Conservation (phyloP, 2,113 vertebrate species). For the Lophochroa leadbeateri region DNA sequence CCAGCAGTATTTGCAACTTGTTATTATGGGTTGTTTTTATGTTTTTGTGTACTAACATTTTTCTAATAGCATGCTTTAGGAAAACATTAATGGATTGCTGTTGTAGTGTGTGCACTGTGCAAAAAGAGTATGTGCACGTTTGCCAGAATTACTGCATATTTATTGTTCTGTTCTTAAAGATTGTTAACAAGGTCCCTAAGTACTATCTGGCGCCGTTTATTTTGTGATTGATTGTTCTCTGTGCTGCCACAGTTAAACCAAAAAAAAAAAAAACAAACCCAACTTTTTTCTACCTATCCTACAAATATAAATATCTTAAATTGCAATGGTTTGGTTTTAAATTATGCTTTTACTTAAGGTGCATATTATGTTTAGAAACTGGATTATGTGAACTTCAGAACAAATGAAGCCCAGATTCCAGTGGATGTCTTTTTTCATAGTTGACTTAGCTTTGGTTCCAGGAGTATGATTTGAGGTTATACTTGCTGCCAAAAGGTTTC, state of each 20-base stretch:
- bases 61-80: not conserved
- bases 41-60: not conserved
- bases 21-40: not conserved
- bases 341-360: not conserved
- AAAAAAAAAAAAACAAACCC: not conserved
- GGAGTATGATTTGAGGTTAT: not conserved
- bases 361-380: not conserved
- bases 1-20: not conserved
- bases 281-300: not conserved
- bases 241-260: not conserved
- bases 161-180: not conserved
- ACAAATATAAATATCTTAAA: not conserved
- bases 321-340: not conserved
- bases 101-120: not conserved
- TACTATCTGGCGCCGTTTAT: not conserved
- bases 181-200: not conserved
- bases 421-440: not conserved
- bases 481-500: not conserved
- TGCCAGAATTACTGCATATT: not conserved
- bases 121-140: not conserved
- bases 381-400: not conserved
- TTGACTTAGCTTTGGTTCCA: not conserved
- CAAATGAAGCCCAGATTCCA: not conserved
- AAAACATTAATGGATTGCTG: not conserved
- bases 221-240: not conserved